Conservation (phyloP, 2,888 invertebrate genomes). For the Drosophila diplacantha region DNA sequence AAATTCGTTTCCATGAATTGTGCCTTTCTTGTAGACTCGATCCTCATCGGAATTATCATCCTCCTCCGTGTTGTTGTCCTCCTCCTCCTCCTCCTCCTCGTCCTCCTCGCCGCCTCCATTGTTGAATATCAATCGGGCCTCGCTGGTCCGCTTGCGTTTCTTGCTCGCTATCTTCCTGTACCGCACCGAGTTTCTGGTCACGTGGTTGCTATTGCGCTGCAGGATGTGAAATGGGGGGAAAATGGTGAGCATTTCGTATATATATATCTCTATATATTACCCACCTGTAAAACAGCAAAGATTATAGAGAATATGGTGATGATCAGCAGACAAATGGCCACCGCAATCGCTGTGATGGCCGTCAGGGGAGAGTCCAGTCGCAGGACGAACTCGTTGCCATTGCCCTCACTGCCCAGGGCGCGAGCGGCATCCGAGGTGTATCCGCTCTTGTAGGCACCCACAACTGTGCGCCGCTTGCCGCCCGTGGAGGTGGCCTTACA, state of each 20-base stretch:
- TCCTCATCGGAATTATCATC: constrained; percentile 58
- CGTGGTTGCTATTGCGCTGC: constrained; percentile 73
- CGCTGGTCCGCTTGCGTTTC: constrained; percentile 51
- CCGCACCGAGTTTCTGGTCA: constrained; percentile 70
- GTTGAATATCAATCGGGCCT: constrained; percentile 62
- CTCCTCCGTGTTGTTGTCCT: constrained; percentile 50
- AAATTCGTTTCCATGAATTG: constrained; percentile 60
- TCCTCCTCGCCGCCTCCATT: constrained; percentile 27
- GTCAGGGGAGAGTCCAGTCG: constrained; percentile 79
- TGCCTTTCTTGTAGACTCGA: constrained; percentile 49
- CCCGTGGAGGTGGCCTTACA: constrained; percentile 86
- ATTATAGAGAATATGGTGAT: constrained; percentile 84
- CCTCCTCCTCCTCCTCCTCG: constrained; percentile 43
- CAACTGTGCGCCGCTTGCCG: constrained; percentile 84
- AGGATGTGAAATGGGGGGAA: constrained; percentile 6
- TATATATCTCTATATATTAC: neutral
- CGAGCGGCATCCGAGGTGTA: constrained; percentile 22
- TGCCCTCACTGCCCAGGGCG: constrained; percentile 31
- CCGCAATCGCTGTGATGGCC: constrained; percentile 83
- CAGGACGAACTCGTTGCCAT: constrained; percentile 68
- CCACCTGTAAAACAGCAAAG: constrained; percentile 86
- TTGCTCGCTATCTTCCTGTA: constrained; percentile 73
- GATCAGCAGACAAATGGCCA: constrained; percentile 84
- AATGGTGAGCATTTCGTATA: neutral
- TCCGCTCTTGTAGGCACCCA: constrained; percentile 48